phyloP scores from a whole-genome alignment of 2,888 invertebrate genomes.

The Steinernema scapterisci region DNA sequence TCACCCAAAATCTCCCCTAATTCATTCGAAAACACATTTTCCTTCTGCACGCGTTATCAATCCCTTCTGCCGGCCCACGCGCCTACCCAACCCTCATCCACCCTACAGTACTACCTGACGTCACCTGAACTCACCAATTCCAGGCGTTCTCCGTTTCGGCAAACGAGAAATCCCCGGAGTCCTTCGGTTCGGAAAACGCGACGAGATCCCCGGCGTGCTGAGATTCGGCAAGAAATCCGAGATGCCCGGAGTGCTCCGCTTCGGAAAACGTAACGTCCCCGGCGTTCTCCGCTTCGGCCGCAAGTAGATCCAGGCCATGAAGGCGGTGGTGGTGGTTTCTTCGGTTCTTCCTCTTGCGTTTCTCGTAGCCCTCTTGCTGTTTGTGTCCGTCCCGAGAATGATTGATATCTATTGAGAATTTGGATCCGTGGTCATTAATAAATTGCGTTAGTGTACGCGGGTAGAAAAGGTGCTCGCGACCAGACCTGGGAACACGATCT shows the following conservation, averaged over 20 bases:
- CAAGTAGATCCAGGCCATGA: background rate
- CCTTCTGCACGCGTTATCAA: no score
- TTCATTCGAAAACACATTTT: no score
- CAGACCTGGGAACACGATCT: no score
- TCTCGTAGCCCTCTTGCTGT: no score
- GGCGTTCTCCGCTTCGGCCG: constrained; percentile 49
- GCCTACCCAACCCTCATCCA: no score
- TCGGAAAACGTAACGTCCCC: constrained; percentile 46
- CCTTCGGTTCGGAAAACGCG: constrained; percentile 44
- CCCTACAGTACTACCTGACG: background rate
- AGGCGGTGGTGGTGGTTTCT: no score
- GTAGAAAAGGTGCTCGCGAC: no score
- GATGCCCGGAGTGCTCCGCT: constrained; percentile 42
- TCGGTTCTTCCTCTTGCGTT: no score
- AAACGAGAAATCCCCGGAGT: constrained; percentile 43
- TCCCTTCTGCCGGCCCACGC: no score
- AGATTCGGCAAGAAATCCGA: constrained; percentile 44
- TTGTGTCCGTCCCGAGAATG: no score
- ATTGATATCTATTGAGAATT: no score
- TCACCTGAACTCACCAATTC: constrained; percentile 11
- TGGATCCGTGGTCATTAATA: background rate
- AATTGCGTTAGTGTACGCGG: background rate
- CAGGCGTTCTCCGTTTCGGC: constrained; percentile 43
- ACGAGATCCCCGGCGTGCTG: constrained; percentile 44
- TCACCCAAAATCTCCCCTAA: no score